These are phyloP conservation scores for Oppia nitens DNA, from an alignment of 1,140 invertebrate species.

Conservation along the genomic window DNA sequence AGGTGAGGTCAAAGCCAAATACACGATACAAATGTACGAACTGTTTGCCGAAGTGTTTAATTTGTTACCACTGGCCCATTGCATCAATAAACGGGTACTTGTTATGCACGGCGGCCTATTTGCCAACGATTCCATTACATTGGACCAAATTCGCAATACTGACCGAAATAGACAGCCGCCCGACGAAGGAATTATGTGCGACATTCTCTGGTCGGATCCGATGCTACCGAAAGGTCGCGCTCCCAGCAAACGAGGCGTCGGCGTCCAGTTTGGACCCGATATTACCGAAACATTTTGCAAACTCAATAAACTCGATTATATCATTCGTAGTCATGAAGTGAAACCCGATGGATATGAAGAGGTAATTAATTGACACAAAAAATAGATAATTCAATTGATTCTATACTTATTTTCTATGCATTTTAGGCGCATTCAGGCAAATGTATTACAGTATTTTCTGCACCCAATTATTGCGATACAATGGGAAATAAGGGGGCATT, in stretches of 20 bases:
- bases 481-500: conserved; percentile 97
- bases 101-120: conserved; percentile 94
- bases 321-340: conserved; percentile 94
- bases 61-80: conserved; percentile 87
- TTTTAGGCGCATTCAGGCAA: conserved; percentile 63
- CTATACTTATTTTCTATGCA: background rate
- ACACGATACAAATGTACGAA: conserved; percentile 74
- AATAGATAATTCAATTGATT: background rate
- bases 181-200: conserved; percentile 91
- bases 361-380: conserved; percentile 2
- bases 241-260: conserved; percentile 89
- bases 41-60: conserved; percentile 98
- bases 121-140: conserved; percentile 63
- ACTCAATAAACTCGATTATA: conserved; percentile 72
- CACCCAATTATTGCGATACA: conserved; percentile 98
- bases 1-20: conserved; percentile 54
- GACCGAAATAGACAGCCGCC: conserved; percentile 91
- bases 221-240: conserved; percentile 66
- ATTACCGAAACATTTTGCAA: conserved; percentile 73
- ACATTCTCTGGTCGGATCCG: conserved; percentile 95
- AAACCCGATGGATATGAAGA: conserved; percentile 86
- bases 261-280: conserved; percentile 96
- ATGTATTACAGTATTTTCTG: conserved; percentile 91
- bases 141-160: conserved; percentile 72
- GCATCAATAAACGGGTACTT: conserved; percentile 75